phyloP scores from a whole-genome alignment of 2,888 invertebrate genomes.

The Steinernema carpocapsae region DNA sequence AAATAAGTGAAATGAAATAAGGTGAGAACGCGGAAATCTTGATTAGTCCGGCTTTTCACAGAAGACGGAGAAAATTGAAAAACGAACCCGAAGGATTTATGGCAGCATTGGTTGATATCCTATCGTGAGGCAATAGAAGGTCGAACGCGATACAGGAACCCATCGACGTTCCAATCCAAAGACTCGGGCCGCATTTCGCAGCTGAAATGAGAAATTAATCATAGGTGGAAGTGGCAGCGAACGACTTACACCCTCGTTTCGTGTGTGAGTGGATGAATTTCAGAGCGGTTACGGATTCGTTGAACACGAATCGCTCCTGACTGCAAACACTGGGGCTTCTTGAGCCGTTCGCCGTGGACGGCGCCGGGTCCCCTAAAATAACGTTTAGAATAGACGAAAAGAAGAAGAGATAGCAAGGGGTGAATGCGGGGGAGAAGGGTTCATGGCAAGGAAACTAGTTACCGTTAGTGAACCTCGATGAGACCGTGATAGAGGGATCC shows the following conservation, averaged over 20 bases:
- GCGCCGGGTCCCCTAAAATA: slow-evolving; percentile 35
- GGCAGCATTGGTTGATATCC: slow-evolving; percentile 47
- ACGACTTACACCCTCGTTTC: slow-evolving; percentile 56
- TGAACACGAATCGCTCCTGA: slow-evolving; percentile 37
- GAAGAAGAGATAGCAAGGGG: slow-evolving; percentile 1
- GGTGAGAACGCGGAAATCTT: background rate
- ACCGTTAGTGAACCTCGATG: background rate
- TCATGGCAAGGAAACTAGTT: background rate
- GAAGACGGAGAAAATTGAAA: background rate
- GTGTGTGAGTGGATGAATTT: slow-evolving; percentile 60
- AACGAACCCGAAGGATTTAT: slow-evolving; percentile 23
- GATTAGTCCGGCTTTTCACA: too few relatives aligned
- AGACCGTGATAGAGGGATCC: slow-evolving; percentile 26
- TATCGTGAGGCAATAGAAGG: slow-evolving; percentile 79
- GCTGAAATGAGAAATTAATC: slow-evolving; percentile 51
- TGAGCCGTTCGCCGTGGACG: slow-evolving; percentile 14
- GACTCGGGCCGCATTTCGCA: slow-evolving; percentile 78
- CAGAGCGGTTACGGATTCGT: slow-evolving; percentile 60
- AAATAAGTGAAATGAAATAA: background rate
- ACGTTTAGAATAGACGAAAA: slow-evolving; percentile 9
- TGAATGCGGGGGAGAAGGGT: slow-evolving; percentile 3
- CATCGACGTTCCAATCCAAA: slow-evolving; percentile 96
- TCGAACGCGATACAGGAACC: slow-evolving; percentile 93
- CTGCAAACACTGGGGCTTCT: slow-evolving; percentile 34
- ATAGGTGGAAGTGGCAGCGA: too few relatives aligned